Evolutionary conservation across 1,140 invertebrate species (phyloP).

Genomic region (Gryon sp.): DNA sequence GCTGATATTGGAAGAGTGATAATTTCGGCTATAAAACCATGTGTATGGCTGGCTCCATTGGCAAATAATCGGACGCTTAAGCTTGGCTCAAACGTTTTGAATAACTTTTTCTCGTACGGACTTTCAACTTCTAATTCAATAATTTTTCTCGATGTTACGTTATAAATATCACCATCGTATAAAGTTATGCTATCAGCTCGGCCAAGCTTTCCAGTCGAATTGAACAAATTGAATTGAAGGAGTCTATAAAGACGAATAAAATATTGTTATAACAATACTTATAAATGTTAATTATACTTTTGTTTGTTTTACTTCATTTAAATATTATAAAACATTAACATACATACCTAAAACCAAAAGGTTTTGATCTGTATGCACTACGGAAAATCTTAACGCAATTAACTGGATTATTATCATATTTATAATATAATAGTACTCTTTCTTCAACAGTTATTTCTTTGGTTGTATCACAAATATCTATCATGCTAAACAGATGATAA

Average conservation of each 20-base stretch:
- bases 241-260: constrained; percentile 80
- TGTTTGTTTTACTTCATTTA: no score
- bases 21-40: constrained; percentile 99
- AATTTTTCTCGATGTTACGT: constrained; percentile 87
- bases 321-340: no score
- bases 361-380: constrained; percentile 89
- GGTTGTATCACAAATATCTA: constrained; percentile 97
- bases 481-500: constrained; percentile 95
- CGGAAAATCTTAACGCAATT: constrained; percentile 99
- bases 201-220: constrained; percentile 90
- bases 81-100: constrained; percentile 87
- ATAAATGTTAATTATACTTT: background rate
- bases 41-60: constrained; percentile 93
- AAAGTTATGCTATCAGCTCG: constrained; percentile 91
- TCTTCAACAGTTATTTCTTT: constrained; percentile 95
- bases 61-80: constrained; percentile 95
- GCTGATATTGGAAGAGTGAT: constrained; percentile 95
- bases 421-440: constrained; percentile 95
- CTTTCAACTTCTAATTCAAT: constrained; percentile 86
- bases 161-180: constrained; percentile 96
- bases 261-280: background rate
- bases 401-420: constrained; percentile 96
- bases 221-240: constrained; percentile 96
- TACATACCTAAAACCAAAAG: constrained; percentile 88
- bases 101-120: constrained; percentile 86